These are phyloP conservation scores for Chaetops frenatus DNA, from an alignment of 2,113 vertebrate genomes.

Conservation along the genomic window DNA sequence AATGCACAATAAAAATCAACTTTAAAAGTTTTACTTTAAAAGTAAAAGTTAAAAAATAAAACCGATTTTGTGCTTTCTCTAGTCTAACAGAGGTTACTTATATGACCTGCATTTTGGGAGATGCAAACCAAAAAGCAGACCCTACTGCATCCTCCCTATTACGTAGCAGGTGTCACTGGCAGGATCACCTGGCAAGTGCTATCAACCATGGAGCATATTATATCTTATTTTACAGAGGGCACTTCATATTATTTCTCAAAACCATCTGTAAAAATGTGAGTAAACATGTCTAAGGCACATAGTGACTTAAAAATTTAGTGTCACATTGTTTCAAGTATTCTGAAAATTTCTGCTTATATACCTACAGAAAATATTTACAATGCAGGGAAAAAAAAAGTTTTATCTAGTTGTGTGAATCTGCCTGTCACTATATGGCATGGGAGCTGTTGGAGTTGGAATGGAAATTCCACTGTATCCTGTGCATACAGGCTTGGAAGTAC, in stretches of 20 bases:
- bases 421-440: background rate
- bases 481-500: no score
- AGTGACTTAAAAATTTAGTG: background rate
- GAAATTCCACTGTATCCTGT: no score
- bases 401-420: background rate
- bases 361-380: background rate
- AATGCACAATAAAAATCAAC: background rate
- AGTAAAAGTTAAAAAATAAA: background rate
- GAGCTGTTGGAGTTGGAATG: no score
- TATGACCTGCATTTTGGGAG: background rate
- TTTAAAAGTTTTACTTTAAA: no score
- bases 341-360: background rate
- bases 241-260: background rate
- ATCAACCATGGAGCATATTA: background rate
- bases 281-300: background rate
- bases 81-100: background rate
- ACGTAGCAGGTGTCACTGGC: fast-evolving
- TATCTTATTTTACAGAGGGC: background rate
- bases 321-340: background rate
- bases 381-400: background rate
- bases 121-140: background rate
- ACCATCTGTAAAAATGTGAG: background rate
- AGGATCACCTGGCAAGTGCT: background rate
- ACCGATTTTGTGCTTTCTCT: background rate
- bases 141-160: background rate